Evolutionary conservation across 2,797 vertebrate species (phyloP).

Genomic region (Scyliorhinus canicula): DNA sequence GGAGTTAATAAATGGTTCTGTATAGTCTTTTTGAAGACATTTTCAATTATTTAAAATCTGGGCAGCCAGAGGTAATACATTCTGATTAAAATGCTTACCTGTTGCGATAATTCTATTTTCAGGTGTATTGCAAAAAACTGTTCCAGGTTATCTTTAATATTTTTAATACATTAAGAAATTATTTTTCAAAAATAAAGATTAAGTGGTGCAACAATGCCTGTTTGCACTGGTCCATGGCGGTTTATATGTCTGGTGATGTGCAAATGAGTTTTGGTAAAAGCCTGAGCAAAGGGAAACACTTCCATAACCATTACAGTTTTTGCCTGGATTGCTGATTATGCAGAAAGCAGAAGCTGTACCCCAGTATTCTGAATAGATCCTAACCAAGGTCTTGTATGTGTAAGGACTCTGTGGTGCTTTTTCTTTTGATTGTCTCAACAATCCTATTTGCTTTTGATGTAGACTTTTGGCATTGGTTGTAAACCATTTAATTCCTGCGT

Average conservation of each 20-base stretch:
- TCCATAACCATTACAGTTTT: background rate
- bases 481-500: background rate
- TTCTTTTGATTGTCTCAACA: background rate
- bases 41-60: too few species aligned
- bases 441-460: background rate
- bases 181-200: too few species aligned
- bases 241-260: background rate
- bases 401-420: background rate
- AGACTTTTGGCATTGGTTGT: background rate
- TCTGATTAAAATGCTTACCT: too few species aligned
- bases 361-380: background rate
- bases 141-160: too few species aligned
- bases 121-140: too few species aligned
- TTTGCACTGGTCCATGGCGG: background rate
- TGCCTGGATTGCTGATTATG: background rate
- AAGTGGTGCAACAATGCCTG: background rate
- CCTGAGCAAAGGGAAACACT: background rate
- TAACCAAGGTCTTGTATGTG: background rate
- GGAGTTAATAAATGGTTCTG: too few species aligned
- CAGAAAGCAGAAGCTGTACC: background rate
- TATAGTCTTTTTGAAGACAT: too few species aligned
- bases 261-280: background rate
- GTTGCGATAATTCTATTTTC: too few species aligned
- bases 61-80: too few species aligned
- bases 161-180: too few species aligned